Evolutionary conservation across 2,113 vertebrate genomes (phyloP), one percentile per base, ranked within the genome.

Genomic region (Anolis sagrei): DNA sequence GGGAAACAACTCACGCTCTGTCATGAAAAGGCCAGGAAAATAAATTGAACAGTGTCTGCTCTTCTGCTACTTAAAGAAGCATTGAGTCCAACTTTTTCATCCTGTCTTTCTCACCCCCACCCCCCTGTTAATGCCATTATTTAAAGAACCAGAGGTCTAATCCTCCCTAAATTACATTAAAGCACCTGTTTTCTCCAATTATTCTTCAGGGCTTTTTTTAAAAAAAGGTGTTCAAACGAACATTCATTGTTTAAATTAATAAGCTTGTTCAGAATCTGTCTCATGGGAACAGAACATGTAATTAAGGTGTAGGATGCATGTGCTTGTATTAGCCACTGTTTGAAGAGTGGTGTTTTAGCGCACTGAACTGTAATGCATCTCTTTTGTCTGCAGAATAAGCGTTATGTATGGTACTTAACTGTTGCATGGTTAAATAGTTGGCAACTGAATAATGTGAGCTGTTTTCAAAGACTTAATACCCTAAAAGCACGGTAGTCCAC

Each of bases 41-140:
- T 85, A 92, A 93, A 83, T 89, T 92, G 77, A 91, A 90, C 70
- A 89, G 62, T 83, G 81, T 85, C 87, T n/a, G 16, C 79, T 62
- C 23, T 23, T 77, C 1, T 3, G 13, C 78, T 66, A 83, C 58
- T 36, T 25, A 16, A 75, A 85, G 13, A 8, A 82, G 11, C 16
- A 81, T 82, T 75, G 0, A 3, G 79, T 79, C 82, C 87, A 27
- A 0, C 68, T 27, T 61, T 89, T 79, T 85, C 39, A 62, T 79
- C 18, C 78, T 19, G 32, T 75, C 19, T 73, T n/a, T 76, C 16
- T 9, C 39, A 51, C 1, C 2, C 36, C 25, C 2, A 23, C 16
- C 49, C 48, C 48, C 21, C 10, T 58, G 72, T 80, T 83, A 69
- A 78, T 39, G 89, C 3, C 1, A 69, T 0, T 73, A 2, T 86